These are phyloP conservation scores for Heptranchias perlo DNA, from an alignment of 2,113 vertebrate species.

Conservation along the genomic window DNA sequence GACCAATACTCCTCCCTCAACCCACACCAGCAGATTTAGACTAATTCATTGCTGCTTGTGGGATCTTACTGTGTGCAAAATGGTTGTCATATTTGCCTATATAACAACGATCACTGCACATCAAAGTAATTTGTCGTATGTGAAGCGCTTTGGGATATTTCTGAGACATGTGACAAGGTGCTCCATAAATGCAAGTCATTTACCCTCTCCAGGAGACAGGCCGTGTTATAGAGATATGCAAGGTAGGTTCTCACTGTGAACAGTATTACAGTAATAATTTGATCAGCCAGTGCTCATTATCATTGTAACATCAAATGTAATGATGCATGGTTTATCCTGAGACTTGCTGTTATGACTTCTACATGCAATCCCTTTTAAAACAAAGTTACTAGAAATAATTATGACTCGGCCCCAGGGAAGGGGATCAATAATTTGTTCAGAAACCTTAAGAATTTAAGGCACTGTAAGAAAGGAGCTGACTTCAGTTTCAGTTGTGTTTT, in stretches of 20 bases:
- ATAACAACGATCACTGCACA: background rate
- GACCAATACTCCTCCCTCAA: background rate
- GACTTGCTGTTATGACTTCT: background rate
- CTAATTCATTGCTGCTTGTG: background rate
- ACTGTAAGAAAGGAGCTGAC: background rate
- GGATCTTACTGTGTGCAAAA: background rate
- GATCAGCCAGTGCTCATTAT: background rate
- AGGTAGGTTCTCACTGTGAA: background rate
- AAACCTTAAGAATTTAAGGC: background rate
- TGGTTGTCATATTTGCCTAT: background rate
- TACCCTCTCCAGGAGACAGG: background rate
- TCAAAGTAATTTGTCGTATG: background rate
- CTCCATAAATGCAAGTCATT: background rate
- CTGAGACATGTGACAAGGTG: background rate
- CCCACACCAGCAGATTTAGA: background rate
- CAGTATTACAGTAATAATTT: background rate
- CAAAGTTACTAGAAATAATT: background rate
- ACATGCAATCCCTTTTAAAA: background rate
- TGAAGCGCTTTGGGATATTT: background rate
- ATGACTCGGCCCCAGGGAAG: background rate
- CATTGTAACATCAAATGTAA: background rate
- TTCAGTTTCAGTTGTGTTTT: constrained; percentile 4
- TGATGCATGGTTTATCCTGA: background rate
- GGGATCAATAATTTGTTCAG: background rate
- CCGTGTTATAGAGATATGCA: background rate